Conservation (phyloP, 1,140 invertebrate species). For the Sipha flava region DNA sequence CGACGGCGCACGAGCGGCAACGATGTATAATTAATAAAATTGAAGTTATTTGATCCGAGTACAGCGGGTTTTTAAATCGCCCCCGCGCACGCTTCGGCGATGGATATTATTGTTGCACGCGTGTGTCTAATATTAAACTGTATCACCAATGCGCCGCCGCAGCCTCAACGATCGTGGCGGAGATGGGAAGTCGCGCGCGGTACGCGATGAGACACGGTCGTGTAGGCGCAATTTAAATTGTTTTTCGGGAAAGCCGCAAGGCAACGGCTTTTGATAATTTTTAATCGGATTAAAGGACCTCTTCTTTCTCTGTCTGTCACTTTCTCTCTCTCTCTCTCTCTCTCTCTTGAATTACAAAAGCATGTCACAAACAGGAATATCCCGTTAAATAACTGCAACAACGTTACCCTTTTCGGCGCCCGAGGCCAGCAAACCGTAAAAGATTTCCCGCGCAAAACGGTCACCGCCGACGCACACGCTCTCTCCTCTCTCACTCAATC, state of each 20-base stretch:
- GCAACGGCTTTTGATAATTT: constrained; percentile 28
- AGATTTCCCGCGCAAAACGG: constrained; percentile 21
- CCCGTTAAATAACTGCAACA: constrained; percentile 31
- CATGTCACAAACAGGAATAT: constrained; percentile 29
- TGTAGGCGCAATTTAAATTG: constrained; percentile 16
- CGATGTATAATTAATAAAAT: too few relatives aligned
- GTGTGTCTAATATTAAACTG: background rate
- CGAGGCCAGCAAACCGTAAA: constrained; percentile 26
- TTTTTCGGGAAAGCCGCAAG: background rate
- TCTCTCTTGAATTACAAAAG: background rate
- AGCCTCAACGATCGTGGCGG: background rate
- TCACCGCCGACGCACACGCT: background rate
- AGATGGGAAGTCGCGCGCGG: background rate
- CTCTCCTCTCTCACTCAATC: background rate
- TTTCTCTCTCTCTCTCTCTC: background rate
- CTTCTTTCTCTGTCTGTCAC: background rate
- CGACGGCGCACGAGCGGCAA: too few relatives aligned
- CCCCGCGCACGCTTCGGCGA: too few relatives aligned
- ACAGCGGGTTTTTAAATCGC: too few relatives aligned
- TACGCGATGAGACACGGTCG: background rate
- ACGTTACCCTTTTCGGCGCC: constrained; percentile 29
- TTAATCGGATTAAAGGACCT: constrained; percentile 22
- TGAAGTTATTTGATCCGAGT: too few relatives aligned
- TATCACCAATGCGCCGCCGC: background rate
- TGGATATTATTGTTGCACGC: background rate